Conservation (phyloP, 2,888 invertebrate genomes). For the Lathronympha strigana region DNA sequence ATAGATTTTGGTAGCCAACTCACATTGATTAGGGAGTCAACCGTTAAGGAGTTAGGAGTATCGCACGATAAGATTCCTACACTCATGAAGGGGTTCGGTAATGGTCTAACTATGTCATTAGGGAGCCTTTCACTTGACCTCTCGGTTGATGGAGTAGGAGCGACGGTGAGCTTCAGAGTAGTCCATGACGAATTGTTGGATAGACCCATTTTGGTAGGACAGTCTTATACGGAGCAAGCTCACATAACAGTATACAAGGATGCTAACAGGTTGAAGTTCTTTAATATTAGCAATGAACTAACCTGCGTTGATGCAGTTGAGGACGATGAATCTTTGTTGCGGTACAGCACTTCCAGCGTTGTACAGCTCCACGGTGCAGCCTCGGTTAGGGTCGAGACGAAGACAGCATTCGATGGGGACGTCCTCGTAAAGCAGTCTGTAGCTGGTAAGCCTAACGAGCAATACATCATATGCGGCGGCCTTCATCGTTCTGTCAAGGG, state of each 20-base stretch:
- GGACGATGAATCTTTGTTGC: too few species aligned
- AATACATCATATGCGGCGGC: not conserved
- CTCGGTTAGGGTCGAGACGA: too few species aligned
- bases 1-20: not conserved
- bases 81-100: not conserved
- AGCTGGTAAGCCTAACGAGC: too few species aligned
- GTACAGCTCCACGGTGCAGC: too few species aligned
- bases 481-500: not conserved
- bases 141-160: not conserved
- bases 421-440: too few species aligned
- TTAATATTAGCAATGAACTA: not conserved
- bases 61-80: not conserved
- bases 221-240: not conserved
- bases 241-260: not conserved
- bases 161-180: not conserved
- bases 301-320: too few species aligned
- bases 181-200: not conserved
- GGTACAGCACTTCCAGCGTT: too few species aligned
- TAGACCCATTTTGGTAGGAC: not conserved
- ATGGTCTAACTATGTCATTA: not conserved
- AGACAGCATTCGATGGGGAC: too few species aligned
- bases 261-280: not conserved
- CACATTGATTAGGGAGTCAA: not conserved
- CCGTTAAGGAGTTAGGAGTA: not conserved
- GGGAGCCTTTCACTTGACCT: not conserved